phyloP scores from a whole-genome alignment of 2,113 vertebrate species.

The Litocranius walleri region DNA sequence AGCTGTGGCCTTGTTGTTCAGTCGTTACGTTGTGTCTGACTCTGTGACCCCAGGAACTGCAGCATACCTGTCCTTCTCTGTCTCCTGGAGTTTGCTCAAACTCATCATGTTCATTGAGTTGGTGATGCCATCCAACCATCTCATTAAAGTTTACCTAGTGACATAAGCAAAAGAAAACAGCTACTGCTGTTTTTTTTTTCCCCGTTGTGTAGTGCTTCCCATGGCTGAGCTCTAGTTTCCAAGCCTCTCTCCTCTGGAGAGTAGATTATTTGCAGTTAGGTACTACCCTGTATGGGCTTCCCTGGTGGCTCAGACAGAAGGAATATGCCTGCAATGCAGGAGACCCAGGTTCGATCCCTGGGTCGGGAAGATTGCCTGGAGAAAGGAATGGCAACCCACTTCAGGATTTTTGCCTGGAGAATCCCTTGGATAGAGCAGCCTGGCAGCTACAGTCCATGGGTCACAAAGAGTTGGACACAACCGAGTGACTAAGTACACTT shows the following conservation, averaged over 20 bases:
- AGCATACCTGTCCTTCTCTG: neutral
- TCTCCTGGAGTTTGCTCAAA: neutral
- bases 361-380: neutral
- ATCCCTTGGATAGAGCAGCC: neutral
- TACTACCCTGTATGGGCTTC: neutral
- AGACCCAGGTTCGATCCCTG: neutral
- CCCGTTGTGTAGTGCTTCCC: neutral
- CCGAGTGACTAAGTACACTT: neutral
- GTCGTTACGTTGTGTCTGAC: neutral
- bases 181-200: neutral
- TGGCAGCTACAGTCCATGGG: neutral
- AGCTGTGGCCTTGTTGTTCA: neutral
- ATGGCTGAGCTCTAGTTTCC: rapidly evolving
- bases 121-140: neutral
- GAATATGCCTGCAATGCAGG: neutral
- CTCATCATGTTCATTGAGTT: neutral
- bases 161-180: neutral
- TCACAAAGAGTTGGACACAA: neutral
- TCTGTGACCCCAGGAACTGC: neutral
- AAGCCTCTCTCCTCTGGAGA: neutral
- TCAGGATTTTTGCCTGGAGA: neutral
- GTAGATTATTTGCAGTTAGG: neutral
- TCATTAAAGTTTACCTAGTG: neutral
- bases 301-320: neutral
- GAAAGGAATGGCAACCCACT: neutral